Conservation (phyloP, 1,140 invertebrate genomes). For the Nixonia krombeini region DNA sequence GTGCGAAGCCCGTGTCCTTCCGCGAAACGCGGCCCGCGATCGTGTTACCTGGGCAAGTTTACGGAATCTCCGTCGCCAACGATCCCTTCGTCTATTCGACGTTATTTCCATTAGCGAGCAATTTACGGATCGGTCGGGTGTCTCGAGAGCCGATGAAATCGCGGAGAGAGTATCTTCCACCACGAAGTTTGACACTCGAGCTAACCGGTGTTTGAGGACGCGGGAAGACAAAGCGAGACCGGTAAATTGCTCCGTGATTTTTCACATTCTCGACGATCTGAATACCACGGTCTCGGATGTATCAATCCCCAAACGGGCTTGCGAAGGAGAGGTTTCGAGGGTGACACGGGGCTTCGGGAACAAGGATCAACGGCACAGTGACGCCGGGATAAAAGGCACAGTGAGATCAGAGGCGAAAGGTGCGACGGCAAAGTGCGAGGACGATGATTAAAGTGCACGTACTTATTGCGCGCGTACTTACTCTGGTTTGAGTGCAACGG, state of each 20-base stretch:
- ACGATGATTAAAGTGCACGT: slow-evolving; percentile 69
- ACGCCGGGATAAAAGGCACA: slow-evolving; percentile 50
- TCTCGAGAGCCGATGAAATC: too few species aligned
- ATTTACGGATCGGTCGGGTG: too few species aligned
- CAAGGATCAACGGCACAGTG: slow-evolving; percentile 23
- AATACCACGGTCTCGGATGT: slow-evolving; percentile 23
- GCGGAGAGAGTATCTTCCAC: too few species aligned
- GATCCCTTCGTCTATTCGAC: slow-evolving; percentile 29
- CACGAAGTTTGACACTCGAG: too few species aligned
- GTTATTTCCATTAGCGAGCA: too few species aligned
- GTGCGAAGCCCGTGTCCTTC: slow-evolving; percentile 52
- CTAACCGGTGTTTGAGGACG: slow-evolving; percentile 22
- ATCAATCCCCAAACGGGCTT: slow-evolving; percentile 34
- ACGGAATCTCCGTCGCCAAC: slow-evolving; percentile 57
- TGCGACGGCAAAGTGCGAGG: slow-evolving; percentile 59
- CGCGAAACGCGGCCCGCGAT: slow-evolving; percentile 56
- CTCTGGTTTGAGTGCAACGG: slow-evolving; percentile 49
- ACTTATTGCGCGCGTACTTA: slow-evolving; percentile 61
- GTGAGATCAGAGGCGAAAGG: slow-evolving; percentile 60
- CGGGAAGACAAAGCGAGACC: slow-evolving; percentile 13
- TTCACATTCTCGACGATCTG: slow-evolving; percentile 24
- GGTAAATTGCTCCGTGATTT: slow-evolving; percentile 42
- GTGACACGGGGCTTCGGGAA: slow-evolving; percentile 2
- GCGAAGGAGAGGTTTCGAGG: slow-evolving; percentile 20
- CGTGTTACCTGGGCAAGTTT: slow-evolving; percentile 62